Base-by-base conservation (phyloP, 2,888 invertebrate genomes). In the Heterodera filipjevi region DNA sequence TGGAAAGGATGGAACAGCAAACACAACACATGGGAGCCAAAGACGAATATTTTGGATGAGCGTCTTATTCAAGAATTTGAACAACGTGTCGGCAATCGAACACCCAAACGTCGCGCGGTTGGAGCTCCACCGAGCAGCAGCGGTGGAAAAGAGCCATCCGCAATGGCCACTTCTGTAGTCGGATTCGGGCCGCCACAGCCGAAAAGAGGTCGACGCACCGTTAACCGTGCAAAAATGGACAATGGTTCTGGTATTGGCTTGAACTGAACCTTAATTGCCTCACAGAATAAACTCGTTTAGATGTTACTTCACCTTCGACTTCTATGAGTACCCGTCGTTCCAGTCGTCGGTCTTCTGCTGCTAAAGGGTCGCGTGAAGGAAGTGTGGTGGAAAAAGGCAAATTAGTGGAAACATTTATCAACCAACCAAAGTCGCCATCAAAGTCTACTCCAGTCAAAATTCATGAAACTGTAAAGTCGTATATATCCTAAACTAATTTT, bases 1-100 rank as follows among this genome's bases (percentile, higher is more conserved):
- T 85, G 85, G 85, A 85, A 85, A 72, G 84, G 83, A 3, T 85
- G 85, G 85, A 77, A 77, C 19, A 44, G 80, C 32, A 80, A 80
- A 80, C 83, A 46, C 59, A 84, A 85, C 66, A 83, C 85, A 12
- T 85, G 85, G 85, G 85, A 85, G 68, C 85, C 85, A 8, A 78
- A 66, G 32, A 84, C 84, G 59, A 85, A 85, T 76, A 85, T 85
- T 39, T 77, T 85, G 27, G 85, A 85, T 70, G 77, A 80, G 33
- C 78, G 81, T 14, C 79, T 85, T 1, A 79, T 85, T 10, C 77
- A 81, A 27, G 84, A 85, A 30, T 85, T 80, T 78, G 77, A 81
- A 27, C 74, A 81, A 27, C 78, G 76, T 33, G 22, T 44, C 33
- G 68, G 35, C 22, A 78, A 49, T 44, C 71, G 66, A 33, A 35